Percentiles rank a stretch among this genome's conserved stretches.
Conservation (phyloP, 2,113 vertebrate genomes). For the Hipposideros armiger region DNA sequence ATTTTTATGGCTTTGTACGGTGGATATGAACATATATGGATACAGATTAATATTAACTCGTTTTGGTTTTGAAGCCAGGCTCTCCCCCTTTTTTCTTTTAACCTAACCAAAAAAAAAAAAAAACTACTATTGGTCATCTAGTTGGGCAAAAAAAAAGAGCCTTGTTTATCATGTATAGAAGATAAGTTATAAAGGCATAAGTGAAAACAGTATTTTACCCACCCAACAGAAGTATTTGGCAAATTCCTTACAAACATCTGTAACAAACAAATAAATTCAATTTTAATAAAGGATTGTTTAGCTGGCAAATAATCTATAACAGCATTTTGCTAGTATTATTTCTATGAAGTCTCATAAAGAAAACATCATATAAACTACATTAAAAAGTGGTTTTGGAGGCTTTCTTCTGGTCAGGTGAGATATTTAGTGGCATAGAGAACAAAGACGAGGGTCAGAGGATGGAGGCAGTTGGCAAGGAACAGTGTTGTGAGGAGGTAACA, state of each 20-base stretch:
- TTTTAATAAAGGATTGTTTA: constrained; percentile 21
- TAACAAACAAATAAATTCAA: constrained; percentile 39
- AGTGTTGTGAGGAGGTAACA: neutral
- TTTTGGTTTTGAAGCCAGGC: neutral
- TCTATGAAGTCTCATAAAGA: constrained; percentile 21
- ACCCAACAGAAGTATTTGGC: constrained; percentile 21
- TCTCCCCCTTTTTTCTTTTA: neutral
- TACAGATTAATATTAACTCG: neutral
- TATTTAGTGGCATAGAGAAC: neutral
- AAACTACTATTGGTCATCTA: neutral
- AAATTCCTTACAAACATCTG: neutral
- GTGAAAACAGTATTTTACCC: constrained; percentile 38
- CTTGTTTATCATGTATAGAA: neutral
- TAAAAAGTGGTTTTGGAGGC: neutral
- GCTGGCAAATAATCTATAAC: neutral
- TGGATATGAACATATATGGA: neutral
- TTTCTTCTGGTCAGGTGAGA: neutral
- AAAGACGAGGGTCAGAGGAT: neutral
- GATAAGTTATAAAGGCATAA: neutral
- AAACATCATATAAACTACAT: neutral
- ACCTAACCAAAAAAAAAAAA: constrained; percentile 18
- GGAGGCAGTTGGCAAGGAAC: neutral
- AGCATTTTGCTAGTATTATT: constrained; percentile 16
- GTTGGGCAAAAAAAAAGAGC: neutral
- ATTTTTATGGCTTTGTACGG: neutral